Evolutionary conservation across 2,113 vertebrate species (phyloP).

Genomic region (Eonycteris spelaea): DNA sequence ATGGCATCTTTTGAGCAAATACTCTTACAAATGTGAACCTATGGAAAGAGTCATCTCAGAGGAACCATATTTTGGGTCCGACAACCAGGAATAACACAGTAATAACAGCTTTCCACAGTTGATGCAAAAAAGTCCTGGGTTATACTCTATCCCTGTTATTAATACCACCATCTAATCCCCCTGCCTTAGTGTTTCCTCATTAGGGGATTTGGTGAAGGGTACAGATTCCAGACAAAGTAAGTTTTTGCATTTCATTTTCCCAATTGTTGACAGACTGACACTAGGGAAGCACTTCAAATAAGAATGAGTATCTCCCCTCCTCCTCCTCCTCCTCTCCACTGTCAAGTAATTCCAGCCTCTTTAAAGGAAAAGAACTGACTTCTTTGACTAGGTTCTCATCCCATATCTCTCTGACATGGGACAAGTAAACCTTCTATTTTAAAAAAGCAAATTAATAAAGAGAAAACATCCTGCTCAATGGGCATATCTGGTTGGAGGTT

Average conservation of each 20-base stretch:
- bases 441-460: slow-evolving; percentile 61
- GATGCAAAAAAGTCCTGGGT: neutral
- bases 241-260: slow-evolving; percentile 45
- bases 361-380: slow-evolving; percentile 60
- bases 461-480: slow-evolving; percentile 60
- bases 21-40: slow-evolving; percentile 52
- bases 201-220: slow-evolving; percentile 61
- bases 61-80: neutral
- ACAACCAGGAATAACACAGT: neutral
- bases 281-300: slow-evolving; percentile 61
- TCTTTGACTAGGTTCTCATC: slow-evolving; percentile 64
- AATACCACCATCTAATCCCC: neutral
- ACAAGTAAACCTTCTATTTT: slow-evolving; percentile 61
- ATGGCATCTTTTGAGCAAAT: slow-evolving; percentile 2
- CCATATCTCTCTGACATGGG: slow-evolving; percentile 33
- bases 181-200: neutral
- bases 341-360: slow-evolving; percentile 69
- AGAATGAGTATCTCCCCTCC: neutral
- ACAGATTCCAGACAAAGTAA: slow-evolving; percentile 17
- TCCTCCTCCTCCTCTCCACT: neutral
- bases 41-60: neutral
- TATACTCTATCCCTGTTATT: slow-evolving; percentile 28
- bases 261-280: slow-evolving; percentile 31
- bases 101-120: neutral
- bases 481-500: slow-evolving; percentile 42